phyloP scores from a whole-genome alignment of 2,113 vertebrate species.

The Cettia cetti region DNA sequence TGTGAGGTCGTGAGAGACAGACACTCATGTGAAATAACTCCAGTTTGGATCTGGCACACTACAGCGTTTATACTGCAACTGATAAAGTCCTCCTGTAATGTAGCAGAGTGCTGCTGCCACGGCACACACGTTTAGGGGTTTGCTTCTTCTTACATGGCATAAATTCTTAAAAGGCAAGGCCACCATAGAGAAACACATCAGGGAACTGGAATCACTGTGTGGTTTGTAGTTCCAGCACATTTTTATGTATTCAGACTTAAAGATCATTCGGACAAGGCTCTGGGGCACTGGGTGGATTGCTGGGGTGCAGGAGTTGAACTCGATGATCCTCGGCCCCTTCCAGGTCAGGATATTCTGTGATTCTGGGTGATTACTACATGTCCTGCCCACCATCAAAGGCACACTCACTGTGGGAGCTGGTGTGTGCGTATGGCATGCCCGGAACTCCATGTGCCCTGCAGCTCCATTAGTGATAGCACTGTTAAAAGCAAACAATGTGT shows the following conservation, averaged over 20 bases:
- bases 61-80: background rate
- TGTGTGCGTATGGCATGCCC: background rate
- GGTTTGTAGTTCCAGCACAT: background rate
- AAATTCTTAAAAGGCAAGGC: background rate
- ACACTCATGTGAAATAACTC: background rate
- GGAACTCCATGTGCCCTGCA: background rate
- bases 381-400: background rate
- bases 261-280: background rate
- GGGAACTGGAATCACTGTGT: background rate
- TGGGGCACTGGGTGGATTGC: background rate
- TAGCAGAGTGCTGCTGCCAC: background rate
- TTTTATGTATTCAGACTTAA: background rate
- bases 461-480: background rate
- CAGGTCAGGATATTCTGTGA: background rate
- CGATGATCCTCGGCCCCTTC: background rate
- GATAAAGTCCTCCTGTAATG: background rate
- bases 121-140: fast-evolving
- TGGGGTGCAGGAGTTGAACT: background rate
- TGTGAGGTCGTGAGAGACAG: fast-evolving
- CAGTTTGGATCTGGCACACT: fast-evolving
- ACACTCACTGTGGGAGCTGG: background rate
- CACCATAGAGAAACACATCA: fast-evolving
- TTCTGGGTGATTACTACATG: background rate
- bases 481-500: constrained; percentile 5
- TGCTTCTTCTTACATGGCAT: background rate